Evolutionary conservation across 2,797 vertebrate species (phyloP), one percentile per base, ranked within the genome.

Genomic region (Galago senegalensis): DNA sequence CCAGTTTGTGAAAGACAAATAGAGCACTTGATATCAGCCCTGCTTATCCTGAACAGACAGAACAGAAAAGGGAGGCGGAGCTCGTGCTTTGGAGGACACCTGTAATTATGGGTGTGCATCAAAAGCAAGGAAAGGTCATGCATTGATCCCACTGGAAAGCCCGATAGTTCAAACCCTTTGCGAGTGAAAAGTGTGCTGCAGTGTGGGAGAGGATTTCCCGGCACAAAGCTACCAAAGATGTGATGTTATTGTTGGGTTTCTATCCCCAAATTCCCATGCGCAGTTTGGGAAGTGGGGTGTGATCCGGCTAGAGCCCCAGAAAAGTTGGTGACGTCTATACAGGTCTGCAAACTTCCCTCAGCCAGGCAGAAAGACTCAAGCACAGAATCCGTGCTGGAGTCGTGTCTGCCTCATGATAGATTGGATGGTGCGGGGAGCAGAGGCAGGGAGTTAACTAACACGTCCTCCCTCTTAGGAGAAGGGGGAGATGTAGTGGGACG

Each of bases 91-190:
- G 40, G 2, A 34, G 65, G 46, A 49, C 27, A 49, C 34, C 21
- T 88, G 73, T 69, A 69, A 93, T 63, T 85, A 80, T 1, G 29
- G 31, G 60, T 92, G 69, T 92, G 67, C 63, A 14, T 94, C 60
- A 80, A 84, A 93, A 89, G 31, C 49, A 83, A 84, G 83, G 77
- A 67, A 81, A 88, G 60, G 56, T 49, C 43, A 76, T 43, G 43
- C 11, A n/a, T 25, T 29, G 31, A 93, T 83, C 43, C 72, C n/a
- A 40, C 46, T 93, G 53, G 90, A 81, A 70, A 85, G 25, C 77
- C 73, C 25, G 69, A 69, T 2, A 49, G 18, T 85, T 67, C 25
- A 61, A 92, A 80, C 53, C 11, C 58, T 92, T 61, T 80, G 69
- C 80, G 75, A 77, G 63, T 53, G 34, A 53, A 94, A 87, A 58